Percentiles rank a stretch among this genome's conserved stretches.
These are phyloP conservation scores for Dicyrtoma fusca DNA, from an alignment of 2,888 invertebrate genomes.

Conservation along the genomic window DNA sequence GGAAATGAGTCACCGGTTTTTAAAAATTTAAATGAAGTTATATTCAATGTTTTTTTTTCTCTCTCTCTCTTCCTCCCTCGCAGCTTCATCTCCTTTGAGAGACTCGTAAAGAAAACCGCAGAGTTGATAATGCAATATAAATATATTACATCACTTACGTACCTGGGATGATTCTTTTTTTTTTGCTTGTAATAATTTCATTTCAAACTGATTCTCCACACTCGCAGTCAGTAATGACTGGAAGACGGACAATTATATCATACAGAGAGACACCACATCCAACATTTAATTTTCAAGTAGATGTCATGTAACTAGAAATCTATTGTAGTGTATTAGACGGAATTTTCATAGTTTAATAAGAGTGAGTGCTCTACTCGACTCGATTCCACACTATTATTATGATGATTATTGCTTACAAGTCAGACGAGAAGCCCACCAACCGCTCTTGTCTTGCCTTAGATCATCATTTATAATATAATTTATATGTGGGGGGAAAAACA, in stretches of 20 bases:
- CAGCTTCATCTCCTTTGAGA: too few relatives aligned
- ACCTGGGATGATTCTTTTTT: too few relatives aligned
- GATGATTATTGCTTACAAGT: background rate
- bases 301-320: background rate
- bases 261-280: background rate
- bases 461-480: constrained; percentile 33
- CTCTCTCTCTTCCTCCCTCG: too few relatives aligned
- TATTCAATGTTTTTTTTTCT: too few relatives aligned
- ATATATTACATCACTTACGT: too few relatives aligned
- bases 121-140: too few relatives aligned
- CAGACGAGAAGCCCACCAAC: constrained; percentile 27
- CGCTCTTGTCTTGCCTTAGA: constrained; percentile 19
- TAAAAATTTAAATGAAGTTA: background rate
- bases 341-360: too few relatives aligned
- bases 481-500: background rate
- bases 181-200: too few relatives aligned
- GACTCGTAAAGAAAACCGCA: too few relatives aligned
- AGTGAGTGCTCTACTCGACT: too few relatives aligned
- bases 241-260: background rate
- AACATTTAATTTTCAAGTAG: constrained; percentile 9
- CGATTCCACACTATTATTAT: too few relatives aligned
- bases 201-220: too few relatives aligned
- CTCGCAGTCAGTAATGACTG: background rate
- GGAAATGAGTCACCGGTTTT: constrained; percentile 6
- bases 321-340: background rate